A percentile compares a stretch with the other conserved stretches of the same genome.
phyloP scores from a whole-genome alignment of 2,797 vertebrate species.

The Limosa lapponica region DNA sequence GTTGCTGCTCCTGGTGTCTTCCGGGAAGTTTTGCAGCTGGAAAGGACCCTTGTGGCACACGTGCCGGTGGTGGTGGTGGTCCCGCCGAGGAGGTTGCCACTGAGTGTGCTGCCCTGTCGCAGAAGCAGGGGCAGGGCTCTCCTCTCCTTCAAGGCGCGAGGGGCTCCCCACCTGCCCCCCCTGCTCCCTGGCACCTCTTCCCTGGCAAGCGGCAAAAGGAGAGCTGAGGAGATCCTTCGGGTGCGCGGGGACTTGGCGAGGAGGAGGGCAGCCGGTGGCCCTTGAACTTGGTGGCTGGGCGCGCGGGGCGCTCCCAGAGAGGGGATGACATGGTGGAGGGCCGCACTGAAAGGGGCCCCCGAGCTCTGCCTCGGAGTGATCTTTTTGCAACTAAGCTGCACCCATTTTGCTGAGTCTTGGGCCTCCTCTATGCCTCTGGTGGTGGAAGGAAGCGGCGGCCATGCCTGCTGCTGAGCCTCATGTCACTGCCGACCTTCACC shows the following conservation, averaged over 20 bases:
- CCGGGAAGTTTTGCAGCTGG: not conserved
- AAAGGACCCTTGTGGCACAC: not conserved
- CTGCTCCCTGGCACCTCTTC: not conserved
- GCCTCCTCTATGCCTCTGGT: not conserved
- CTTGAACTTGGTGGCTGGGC: not conserved
- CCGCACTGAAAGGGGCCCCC: not conserved
- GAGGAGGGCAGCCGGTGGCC: not conserved
- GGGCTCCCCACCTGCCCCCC: not conserved
- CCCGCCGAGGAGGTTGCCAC: not conserved
- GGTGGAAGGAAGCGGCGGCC: not conserved
- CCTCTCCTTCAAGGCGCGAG: fast-evolving
- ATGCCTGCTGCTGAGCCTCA: fast-evolving
- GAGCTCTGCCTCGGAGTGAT: not conserved
- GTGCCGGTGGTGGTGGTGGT: not conserved
- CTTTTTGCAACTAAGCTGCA: not conserved
- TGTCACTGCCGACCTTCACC: not conserved
- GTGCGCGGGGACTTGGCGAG: not conserved
- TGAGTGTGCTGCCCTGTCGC: fast-evolving
- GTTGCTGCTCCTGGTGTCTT: not conserved
- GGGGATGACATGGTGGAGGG: fast-evolving
- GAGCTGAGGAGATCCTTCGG: not conserved
- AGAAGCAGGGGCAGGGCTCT: not conserved
- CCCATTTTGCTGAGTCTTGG: not conserved
- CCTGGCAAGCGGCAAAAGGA: not conserved
- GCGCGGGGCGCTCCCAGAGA: fast-evolving